Base-by-base conservation (phyloP, 2,797 vertebrate genomes). In the Chromobotia macracanthus region DNA sequence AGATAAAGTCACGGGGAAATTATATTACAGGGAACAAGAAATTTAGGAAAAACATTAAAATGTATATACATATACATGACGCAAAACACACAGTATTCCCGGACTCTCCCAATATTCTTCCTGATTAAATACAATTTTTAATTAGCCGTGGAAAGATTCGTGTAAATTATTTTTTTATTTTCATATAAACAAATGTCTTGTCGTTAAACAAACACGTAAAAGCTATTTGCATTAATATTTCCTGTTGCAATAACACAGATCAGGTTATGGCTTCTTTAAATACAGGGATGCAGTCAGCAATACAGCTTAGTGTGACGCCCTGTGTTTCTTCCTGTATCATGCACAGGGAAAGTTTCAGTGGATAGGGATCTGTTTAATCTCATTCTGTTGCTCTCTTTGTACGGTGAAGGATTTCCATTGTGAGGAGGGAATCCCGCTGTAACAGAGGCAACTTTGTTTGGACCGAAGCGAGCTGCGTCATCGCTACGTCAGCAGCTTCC, bases 391-490 rank as follows among this genome's bases (percentile, higher is more conserved):
- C 80, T 46, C 80, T 50, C 44, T 64, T 51, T 16, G 19, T 55
- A 58, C 28, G 56, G 61, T 82, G 56, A 86, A 86, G 84, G 66
- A 67, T 79, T 70, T 82, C 68, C 56, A 85, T 82, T 82, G 86
- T 84, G 76, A 51, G n/a, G 35, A 87, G 86, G 84, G 86, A 84
- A 84, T 85, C 86, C 86, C 84, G 35, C 21, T 68, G 72, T 71
- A 79, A 87, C 84, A 87, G 82, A 82, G 82, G 75, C 67, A 61
- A 85, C 84, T 81, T 87, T 87, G 86, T 87, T 75, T 41, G 38
- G 31, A 35, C 38, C 18, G 75, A 28, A 58, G 63, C n/a, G 13
- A 75, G 73, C 15, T 77, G 84, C 86, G 86, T 87, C 82, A 81
- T 51, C 11, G 8, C 44, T 25, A 81, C 78, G 82, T 77, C 82